Base-by-base conservation (phyloP, 2,797 vertebrate species). In the Aplochiton taeniatus region DNA sequence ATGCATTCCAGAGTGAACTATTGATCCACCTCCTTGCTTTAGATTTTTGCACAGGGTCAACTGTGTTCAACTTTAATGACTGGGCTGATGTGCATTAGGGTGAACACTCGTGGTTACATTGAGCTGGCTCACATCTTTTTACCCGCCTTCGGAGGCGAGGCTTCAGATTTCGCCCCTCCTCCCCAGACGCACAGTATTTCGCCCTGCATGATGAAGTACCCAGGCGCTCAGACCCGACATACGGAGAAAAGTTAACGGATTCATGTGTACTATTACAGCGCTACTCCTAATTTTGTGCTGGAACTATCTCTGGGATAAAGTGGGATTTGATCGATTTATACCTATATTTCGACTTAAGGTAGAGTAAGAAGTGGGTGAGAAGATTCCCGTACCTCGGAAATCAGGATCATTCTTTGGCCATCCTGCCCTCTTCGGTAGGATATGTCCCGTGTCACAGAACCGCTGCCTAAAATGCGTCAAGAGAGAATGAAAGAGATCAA, bases 401-500 rank as follows among this genome's bases (percentile, higher is more conserved):
- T 68, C 60, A 66, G 68, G 66, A 69, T 67, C 50, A 77, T 62
- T 69, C 57, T 62, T 55, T 45, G 45, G 46, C 53, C 57, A 61
- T 67, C 65, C 43, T 31, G 49, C 68, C 58, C 50, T 73, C 72
- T 31, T 31, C 31, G 31, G 63, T 68, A 4, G 63, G 80, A 78
- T 43, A 93, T 93, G 91, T 93, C 91, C 83, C 89, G 91, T 65
- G 80, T 88, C 75, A 82, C 89, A 70, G 90, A 91, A 12, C 79
- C 77, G 47, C 73, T 84, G 65, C 78, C 76, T 63, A 86, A 84
- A 76, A 85, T 77, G 70, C 88, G 88, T 66, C 83, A 86, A 66
- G 90, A 91, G 77, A 90, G 89, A 84, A 91, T 93, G 88, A 93
- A 91, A 74, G 91, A 92, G 66, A 87, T 86, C 47, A 90, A 87